These are phyloP conservation scores for Nezara viridula DNA, from an alignment of 2,888 invertebrate genomes.

Conservation along the genomic window DNA sequence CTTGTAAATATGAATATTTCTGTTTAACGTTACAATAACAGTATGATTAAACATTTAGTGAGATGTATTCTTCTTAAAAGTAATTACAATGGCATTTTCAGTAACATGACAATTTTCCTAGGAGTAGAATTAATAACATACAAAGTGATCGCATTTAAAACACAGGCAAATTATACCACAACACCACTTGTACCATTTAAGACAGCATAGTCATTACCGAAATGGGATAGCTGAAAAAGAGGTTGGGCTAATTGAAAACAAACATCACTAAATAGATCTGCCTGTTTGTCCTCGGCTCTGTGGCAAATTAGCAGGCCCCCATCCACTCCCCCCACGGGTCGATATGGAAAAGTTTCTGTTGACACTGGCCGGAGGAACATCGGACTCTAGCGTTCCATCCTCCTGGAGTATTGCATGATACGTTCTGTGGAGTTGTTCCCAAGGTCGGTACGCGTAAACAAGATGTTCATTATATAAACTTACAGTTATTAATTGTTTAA, in stretches of 20 bases:
- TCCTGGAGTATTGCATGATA: background rate
- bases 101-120: background rate
- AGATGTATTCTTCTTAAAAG: too few species aligned
- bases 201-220: background rate
- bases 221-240: conserved; percentile 19
- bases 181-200: background rate
- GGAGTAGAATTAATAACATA: background rate
- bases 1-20: too few species aligned
- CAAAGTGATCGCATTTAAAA: background rate
- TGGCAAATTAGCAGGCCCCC: conserved; percentile 20
- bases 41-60: too few species aligned
- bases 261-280: conserved; percentile 20
- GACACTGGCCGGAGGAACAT: background rate
- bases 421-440: background rate
- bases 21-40: too few species aligned
- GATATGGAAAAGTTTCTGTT: conserved; percentile 14
- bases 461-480: too few species aligned
- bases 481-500: too few species aligned
- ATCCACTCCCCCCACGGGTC: background rate
- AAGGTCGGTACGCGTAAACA: too few species aligned
- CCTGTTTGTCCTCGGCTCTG: background rate
- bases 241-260: conserved; percentile 1
- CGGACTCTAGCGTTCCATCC: background rate
- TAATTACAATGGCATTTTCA: background rate
- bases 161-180: background rate